Base-by-base conservation (phyloP, 2,113 vertebrate species). In the Oncorhynchus mykiss region DNA sequence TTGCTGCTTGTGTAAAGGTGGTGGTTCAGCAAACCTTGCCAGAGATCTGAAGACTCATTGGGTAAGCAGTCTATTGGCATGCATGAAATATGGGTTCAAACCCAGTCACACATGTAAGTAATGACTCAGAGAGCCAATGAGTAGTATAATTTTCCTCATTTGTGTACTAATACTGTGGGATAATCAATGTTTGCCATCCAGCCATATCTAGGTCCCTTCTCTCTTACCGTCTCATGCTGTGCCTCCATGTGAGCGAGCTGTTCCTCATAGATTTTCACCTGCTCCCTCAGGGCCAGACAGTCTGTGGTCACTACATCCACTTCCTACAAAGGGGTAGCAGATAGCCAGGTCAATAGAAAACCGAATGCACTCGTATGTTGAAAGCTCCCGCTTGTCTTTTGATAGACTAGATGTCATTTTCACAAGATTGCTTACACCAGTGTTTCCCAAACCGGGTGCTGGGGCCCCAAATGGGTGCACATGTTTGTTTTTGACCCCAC, bases 271-370 rank as follows among this genome's bases (percentile, higher is more conserved):
- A 93, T 91, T 72, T 79, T 79, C 65, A 86, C 91, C 90, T 91
- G 92, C 72, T 93, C 92, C 87, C 87, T 90, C 82, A 93, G 86
- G 2, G 91, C 92, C 89, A 94, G 88, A 80, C 92, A 93, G 78
- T 90, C 88, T 9, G 85, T 87, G 64, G 91, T 92, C 82, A 91
- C 78, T 68, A 79, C 77, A 68, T 94, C 90, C 78, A 93, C 92
- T 39, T 88, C 92, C 93, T 93, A 89, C 74, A 85, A 45, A 31
- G 81, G 82, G 70, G 83, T 67, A 73, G 67, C 51, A 79, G 75
- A 84, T 71, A 88, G 82, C 29, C 62, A 77, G 75, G 73, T 86
- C 74, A 85, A 60, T 20, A 48, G 74, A 77, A 34, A 80, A 73
- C 66, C 70, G 12, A n/a, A 4, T 31, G 25, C 25, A 25, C 11